A percentile compares a stretch with the other conserved stretches of the same genome.
Evolutionary conservation across 2,113 vertebrate species (phyloP).

Genomic region (Gallinago jamesoni): DNA sequence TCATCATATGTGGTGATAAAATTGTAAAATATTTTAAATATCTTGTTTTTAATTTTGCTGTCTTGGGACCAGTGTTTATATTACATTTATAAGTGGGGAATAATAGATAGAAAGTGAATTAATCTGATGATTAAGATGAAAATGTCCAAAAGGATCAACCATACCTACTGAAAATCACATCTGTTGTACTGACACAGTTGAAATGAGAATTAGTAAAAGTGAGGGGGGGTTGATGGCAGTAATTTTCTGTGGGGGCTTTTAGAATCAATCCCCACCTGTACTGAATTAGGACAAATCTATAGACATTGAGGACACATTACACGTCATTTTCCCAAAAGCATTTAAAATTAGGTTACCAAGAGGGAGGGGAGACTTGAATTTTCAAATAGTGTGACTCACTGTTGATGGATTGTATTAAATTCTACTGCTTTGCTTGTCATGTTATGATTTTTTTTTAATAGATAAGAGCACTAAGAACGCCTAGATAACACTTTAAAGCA

Average conservation of each 20-base stretch:
- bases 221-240: background rate
- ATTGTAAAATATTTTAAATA: background rate
- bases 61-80: background rate
- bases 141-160: background rate
- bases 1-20: background rate
- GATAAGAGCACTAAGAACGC: background rate
- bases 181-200: background rate
- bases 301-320: slow-evolving; percentile 30
- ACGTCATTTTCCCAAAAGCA: slow-evolving; percentile 52
- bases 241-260: slow-evolving; percentile 1
- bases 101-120: background rate
- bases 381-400: background rate
- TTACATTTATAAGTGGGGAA: background rate
- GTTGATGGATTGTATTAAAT: background rate
- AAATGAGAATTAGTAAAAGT: background rate
- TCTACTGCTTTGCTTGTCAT: background rate
- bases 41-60: background rate
- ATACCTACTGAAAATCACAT: background rate
- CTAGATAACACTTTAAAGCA: background rate
- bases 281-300: slow-evolving; percentile 50
- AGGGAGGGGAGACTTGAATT: slow-evolving; percentile 16
- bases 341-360: slow-evolving; percentile 56
- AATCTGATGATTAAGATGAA: background rate
- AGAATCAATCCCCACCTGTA: slow-evolving; percentile 25
- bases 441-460: background rate